phyloP scores from a whole-genome alignment of 2,797 vertebrate species.

The Cercopithecus petaurista region DNA sequence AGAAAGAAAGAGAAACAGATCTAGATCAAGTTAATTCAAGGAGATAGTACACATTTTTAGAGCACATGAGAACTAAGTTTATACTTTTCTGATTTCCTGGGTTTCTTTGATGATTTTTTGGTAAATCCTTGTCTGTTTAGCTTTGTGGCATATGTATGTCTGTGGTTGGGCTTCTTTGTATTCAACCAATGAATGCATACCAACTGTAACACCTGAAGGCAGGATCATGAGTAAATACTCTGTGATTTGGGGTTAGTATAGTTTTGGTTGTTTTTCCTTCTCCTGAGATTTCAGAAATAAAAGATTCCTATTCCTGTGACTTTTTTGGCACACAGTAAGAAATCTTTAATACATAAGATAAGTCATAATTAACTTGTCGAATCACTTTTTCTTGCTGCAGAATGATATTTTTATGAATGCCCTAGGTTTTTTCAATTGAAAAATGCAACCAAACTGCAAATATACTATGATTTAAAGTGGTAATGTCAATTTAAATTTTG shows the following conservation, averaged over 20 bases:
- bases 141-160: background rate
- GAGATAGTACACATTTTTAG: constrained; percentile 3
- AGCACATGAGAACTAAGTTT: background rate
- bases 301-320: background rate
- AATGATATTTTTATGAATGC: background rate
- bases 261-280: background rate
- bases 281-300: background rate
- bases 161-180: background rate
- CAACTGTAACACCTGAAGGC: background rate
- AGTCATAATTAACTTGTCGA: background rate
- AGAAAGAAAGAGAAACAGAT: background rate
- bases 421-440: background rate
- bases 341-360: background rate
- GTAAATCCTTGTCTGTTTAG: background rate
- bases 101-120: background rate
- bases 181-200: background rate
- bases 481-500: background rate
- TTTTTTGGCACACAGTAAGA: background rate
- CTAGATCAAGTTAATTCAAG: background rate
- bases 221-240: background rate
- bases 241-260: background rate
- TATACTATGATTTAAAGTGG: background rate
- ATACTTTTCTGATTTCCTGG: background rate
- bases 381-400: background rate
- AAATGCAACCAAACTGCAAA: background rate